These are phyloP conservation scores for Trichoplusia ni DNA, from an alignment of 1,140 invertebrate species.

Conservation along the genomic window DNA sequence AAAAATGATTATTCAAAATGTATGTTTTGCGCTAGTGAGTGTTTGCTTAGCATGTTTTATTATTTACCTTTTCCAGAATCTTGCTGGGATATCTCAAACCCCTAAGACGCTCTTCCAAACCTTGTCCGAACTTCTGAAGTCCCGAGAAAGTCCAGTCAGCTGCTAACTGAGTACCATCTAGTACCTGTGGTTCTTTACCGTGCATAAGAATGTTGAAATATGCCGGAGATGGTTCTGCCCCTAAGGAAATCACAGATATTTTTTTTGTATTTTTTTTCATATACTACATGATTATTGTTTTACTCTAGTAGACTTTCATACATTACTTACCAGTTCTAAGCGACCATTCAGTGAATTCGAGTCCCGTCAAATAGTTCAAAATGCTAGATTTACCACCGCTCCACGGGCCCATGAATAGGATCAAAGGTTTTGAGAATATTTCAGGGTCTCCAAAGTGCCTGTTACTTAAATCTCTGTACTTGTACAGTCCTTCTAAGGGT, in stretches of 20 bases:
- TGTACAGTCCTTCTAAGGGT: conserved; percentile 94
- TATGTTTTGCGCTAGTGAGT: not conserved
- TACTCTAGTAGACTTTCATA: not conserved
- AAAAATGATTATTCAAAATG: conserved; percentile 35
- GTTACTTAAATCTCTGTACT: conserved; percentile 95
- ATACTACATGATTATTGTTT: too few relatives aligned
- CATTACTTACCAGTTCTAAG: conserved; percentile 93
- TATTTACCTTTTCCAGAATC: conserved; percentile 92
- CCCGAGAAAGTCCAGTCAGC: conserved; percentile 96
- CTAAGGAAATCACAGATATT: conserved; percentile 78
- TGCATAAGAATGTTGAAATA: conserved; percentile 97
- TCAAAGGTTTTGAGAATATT: conserved; percentile 96
- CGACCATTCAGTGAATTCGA: conserved; percentile 91
- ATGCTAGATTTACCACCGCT: conserved; percentile 97
- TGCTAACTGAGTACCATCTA: conserved; percentile 95
- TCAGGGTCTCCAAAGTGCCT: conserved; percentile 96
- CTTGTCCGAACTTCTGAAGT: conserved; percentile 97
- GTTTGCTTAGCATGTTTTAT: not conserved
- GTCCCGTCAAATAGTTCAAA: conserved; percentile 95
- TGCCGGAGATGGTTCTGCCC: conserved; percentile 95
- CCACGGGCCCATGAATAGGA: conserved; percentile 97
- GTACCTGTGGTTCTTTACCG: conserved; percentile 90
- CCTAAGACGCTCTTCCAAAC: conserved; percentile 92
- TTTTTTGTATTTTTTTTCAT: too few relatives aligned
- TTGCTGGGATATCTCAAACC: conserved; percentile 91